phyloP scores from a whole-genome alignment of 2,113 vertebrate species.

The Crypturellus undulatus region DNA sequence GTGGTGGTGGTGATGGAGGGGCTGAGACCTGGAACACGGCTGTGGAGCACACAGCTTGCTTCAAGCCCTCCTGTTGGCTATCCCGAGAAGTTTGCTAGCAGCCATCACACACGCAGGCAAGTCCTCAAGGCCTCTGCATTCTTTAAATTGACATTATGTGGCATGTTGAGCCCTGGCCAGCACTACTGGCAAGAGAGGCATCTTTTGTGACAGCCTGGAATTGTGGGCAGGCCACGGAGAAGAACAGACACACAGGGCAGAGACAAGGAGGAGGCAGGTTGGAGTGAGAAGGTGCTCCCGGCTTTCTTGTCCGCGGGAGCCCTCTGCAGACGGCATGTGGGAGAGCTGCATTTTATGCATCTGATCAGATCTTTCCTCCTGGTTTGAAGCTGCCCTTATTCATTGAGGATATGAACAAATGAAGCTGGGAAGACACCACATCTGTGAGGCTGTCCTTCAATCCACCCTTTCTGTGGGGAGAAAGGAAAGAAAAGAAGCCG shows the following conservation, averaged over 20 bases:
- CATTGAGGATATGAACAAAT: slow-evolving; percentile 68
- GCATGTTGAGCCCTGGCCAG: not conserved
- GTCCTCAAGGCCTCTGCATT: too few species aligned
- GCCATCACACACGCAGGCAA: not conserved
- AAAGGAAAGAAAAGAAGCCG: not conserved
- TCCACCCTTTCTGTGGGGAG: slow-evolving; percentile 73
- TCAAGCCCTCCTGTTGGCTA: not conserved
- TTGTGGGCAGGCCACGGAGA: not conserved
- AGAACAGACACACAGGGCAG: not conserved
- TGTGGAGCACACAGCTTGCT: not conserved
- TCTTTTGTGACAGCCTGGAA: not conserved
- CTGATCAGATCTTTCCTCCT: not conserved
- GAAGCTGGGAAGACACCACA: slow-evolving; percentile 78
- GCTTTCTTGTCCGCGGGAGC: not conserved
- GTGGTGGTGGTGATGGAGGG: not conserved
- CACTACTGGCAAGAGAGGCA: not conserved
- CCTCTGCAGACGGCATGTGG: not conserved
- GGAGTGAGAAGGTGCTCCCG: not conserved
- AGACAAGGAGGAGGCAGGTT: not conserved
- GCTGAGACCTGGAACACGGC: not conserved
- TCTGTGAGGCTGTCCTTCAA: slow-evolving; percentile 78
- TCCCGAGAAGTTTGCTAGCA: not conserved
- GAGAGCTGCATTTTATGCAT: not conserved
- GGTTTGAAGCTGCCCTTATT: slow-evolving; percentile 27
- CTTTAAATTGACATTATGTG: not conserved